Evolutionary conservation across 2,888 invertebrate genomes (phyloP), one percentile per base, ranked within the genome.

Genomic region (Drosophila quinaria): DNA sequence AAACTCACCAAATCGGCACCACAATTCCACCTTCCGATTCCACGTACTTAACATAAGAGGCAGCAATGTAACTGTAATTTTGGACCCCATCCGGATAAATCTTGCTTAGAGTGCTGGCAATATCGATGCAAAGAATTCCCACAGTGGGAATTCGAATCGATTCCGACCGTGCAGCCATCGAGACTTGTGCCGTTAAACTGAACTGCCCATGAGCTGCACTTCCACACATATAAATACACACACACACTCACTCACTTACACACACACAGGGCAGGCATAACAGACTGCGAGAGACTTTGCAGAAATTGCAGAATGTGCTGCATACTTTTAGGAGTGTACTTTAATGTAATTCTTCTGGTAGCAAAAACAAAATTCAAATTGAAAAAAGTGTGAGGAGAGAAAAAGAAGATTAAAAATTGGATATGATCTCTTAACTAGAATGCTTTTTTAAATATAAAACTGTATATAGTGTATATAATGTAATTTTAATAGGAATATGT

Each of bases 31-130:
- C 98, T 1, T 96, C 95, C 55, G 95, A 94, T 93, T 98, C 97
- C 35, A 98, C 90, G 92, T 95, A 96, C 91, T 98, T 97, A 1
- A 98, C 96, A 90, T 98, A 98, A 0, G 96, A 96, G 0, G 97
- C 96, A 0, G 96, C 95, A 52, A 98, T 96, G 87, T 96, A 97
- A 87, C 96, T 96, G 5, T 94, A 93, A 86, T 94, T 94, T 51
- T 2, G 6, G 10, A 2, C 25, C 4, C 9, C 1, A 41, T 93
- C 91, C 8, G 93, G 91, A 0, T 94, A 95, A 50, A 93, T 92
- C 4, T 92, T 75, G 17, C 93, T 92, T 1, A 96, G 91, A 35
- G 93, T 92, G 37, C 90, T 88, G 1, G 95, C 94, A 47, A 94
- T 93, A 91, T 97, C 96, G 88, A 96, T 95, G 1, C 96, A 93